Percentiles rank a stretch among this genome's conserved stretches.
Evolutionary conservation across 2,888 invertebrate species (phyloP).

Genomic region (Tortricodes alternella): DNA sequence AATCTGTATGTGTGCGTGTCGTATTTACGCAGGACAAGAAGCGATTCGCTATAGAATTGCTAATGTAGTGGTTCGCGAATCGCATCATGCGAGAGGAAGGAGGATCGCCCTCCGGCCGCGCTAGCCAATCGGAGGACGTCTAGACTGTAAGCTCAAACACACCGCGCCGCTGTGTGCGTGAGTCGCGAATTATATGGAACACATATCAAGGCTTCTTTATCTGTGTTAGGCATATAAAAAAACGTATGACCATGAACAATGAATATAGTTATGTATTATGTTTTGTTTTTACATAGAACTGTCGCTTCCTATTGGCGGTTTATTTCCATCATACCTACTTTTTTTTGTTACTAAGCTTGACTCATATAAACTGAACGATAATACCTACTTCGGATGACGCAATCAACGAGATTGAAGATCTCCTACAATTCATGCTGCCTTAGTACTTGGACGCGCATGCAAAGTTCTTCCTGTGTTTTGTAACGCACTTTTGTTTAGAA

Average conservation of each 20-base stretch:
- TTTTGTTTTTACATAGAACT: background rate
- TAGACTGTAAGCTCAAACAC: slow-evolving; percentile 50
- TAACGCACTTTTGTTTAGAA: slow-evolving; percentile 39
- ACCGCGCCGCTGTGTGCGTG: slow-evolving; percentile 52
- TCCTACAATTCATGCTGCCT: slow-evolving; percentile 63
- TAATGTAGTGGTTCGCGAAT: slow-evolving; percentile 70
- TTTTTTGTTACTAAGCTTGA: slow-evolving; percentile 5
- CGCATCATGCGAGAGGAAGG: slow-evolving; percentile 76
- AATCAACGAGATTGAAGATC: slow-evolving; percentile 37
- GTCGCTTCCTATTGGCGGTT: slow-evolving; percentile 8
- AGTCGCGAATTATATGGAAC: slow-evolving; percentile 75
- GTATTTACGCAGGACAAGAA: slow-evolving; percentile 54
- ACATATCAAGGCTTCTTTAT: slow-evolving; percentile 13
- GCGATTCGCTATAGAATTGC: slow-evolving; percentile 58
- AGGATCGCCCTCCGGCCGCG: slow-evolving; percentile 77
- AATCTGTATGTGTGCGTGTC: slow-evolving; percentile 37
- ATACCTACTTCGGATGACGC: slow-evolving; percentile 15
- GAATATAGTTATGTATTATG: background rate
- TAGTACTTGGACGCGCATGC: slow-evolving; percentile 59
- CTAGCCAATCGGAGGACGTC: slow-evolving; percentile 67
- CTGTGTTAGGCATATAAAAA: slow-evolving; percentile 12
- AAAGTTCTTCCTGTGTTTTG: slow-evolving; percentile 51
- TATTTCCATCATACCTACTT: slow-evolving; percentile 4
- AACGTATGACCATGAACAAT: slow-evolving; percentile 1
- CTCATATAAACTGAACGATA: slow-evolving; percentile 19